Evolutionary conservation across 2,888 invertebrate species (phyloP).

Genomic region (Formica aserva): DNA sequence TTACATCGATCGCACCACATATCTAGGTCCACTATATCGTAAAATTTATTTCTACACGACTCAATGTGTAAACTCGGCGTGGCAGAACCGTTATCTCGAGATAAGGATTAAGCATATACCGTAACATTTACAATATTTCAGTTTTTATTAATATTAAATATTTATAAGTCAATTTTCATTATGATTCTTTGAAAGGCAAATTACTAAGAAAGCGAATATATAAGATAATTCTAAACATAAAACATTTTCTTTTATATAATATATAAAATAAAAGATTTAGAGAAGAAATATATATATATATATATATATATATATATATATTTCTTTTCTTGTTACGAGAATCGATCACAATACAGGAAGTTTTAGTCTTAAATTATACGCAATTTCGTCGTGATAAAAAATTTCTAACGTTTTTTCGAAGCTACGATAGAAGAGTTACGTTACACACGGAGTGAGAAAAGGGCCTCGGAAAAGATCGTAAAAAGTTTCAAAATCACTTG

Average conservation of each 20-base stretch:
- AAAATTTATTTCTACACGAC: slow-evolving; percentile 42
- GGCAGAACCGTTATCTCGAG: neutral
- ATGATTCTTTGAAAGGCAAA: neutral
- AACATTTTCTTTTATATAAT: neutral
- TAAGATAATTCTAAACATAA: neutral
- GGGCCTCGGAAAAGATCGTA: slow-evolving; percentile 65
- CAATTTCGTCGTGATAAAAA: neutral
- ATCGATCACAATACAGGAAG: neutral
- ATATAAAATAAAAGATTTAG: neutral
- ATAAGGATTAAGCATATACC: slow-evolving; percentile 20
- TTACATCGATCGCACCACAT: slow-evolving; percentile 41
- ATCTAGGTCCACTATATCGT: slow-evolving; percentile 19
- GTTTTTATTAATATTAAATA: neutral
- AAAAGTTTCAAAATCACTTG: slow-evolving; percentile 77
- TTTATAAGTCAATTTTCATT: neutral
- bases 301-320: too few species aligned
- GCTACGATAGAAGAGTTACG: neutral
- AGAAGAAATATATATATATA: neutral
- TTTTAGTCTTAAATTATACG: neutral
- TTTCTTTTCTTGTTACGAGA: neutral
- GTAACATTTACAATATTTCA: neutral
- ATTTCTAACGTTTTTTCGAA: neutral
- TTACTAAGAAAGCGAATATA: neutral
- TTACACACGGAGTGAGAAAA: slow-evolving; percentile 58
- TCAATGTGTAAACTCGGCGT: slow-evolving; percentile 29